Conservation (phyloP, 2,797 vertebrate genomes). For the Balearica regulorum region DNA sequence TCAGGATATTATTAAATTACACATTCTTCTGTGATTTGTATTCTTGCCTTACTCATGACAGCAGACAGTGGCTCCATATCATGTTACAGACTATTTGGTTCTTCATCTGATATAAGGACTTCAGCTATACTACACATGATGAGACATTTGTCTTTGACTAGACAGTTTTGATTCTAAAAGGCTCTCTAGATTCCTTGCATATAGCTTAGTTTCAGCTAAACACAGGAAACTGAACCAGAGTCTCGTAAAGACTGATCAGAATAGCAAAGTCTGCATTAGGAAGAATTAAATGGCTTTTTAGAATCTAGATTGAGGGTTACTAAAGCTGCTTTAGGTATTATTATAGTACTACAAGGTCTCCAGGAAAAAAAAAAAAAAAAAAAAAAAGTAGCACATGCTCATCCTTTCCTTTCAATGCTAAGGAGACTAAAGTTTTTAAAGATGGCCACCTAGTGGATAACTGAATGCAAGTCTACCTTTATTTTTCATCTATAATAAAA, state of each 20-base stretch:
- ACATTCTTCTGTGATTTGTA: not conserved
- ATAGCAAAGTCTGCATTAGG: not conserved
- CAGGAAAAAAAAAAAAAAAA: no score
- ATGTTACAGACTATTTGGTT: not conserved
- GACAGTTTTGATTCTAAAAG: not conserved
- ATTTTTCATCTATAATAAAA: not conserved
- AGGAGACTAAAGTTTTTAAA: not conserved
- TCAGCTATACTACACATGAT: not conserved
- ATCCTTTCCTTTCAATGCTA: not conserved
- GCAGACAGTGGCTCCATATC: not conserved
- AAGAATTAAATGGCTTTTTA: not conserved
- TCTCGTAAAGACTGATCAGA: not conserved
- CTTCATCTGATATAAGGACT: not conserved
- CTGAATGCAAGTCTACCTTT: not conserved
- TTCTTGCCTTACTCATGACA: not conserved
- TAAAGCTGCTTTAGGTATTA: not conserved
- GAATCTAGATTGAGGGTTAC: not conserved
- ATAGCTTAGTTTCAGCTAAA: not conserved
- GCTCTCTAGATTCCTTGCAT: not conserved
- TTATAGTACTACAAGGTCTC: not conserved
- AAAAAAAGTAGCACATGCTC: not conserved
- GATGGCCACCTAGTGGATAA: constrained; percentile 59
- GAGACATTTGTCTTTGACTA: not conserved
- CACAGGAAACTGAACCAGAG: not conserved
- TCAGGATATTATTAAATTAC: not conserved